Evolutionary conservation across 2,113 vertebrate genomes (phyloP).

Genomic region (Stigmatopora nigra): DNA sequence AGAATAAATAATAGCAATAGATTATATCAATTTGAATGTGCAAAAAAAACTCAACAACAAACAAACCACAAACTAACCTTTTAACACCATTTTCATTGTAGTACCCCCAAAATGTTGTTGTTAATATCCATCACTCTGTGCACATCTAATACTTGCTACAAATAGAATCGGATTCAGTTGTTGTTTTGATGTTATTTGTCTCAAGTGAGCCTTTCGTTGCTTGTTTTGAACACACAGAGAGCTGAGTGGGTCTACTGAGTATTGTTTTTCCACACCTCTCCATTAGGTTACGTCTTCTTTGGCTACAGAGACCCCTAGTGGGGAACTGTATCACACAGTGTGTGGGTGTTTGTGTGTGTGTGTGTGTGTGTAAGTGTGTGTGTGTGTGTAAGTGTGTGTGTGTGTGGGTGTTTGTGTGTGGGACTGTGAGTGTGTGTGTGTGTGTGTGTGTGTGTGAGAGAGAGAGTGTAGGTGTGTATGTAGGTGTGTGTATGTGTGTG

Average conservation of each 20-base stretch:
- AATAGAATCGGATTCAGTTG: constrained; percentile 39
- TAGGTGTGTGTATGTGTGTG: too few relatives aligned
- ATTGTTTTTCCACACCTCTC: constrained; percentile 27
- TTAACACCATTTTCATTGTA: not conserved
- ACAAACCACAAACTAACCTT: not conserved
- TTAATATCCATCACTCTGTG: constrained; percentile 16
- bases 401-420: too few relatives aligned
- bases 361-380: too few relatives aligned
- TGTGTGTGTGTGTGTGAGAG: too few relatives aligned
- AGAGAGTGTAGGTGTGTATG: too few relatives aligned
- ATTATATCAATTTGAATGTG: constrained; percentile 2
- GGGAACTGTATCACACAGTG: constrained; percentile 23
- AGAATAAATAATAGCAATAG: not conserved
- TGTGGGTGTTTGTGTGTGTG: too few relatives aligned
- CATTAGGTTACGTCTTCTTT: constrained; percentile 42
- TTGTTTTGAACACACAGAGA: constrained; percentile 52
- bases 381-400: too few relatives aligned
- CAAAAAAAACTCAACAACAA: not conserved
- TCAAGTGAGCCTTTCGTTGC: constrained; percentile 40
- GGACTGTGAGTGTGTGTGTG: too few relatives aligned
- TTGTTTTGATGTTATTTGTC: constrained; percentile 49
- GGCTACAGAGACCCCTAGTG: constrained; percentile 71
- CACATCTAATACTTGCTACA: constrained; percentile 39
- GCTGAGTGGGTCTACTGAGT: constrained; percentile 42
- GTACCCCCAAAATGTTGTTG: constrained; percentile 14